These are phyloP conservation scores for Shargacucullia verbasci DNA, from an alignment of 2,888 invertebrate species.

Conservation along the genomic window DNA sequence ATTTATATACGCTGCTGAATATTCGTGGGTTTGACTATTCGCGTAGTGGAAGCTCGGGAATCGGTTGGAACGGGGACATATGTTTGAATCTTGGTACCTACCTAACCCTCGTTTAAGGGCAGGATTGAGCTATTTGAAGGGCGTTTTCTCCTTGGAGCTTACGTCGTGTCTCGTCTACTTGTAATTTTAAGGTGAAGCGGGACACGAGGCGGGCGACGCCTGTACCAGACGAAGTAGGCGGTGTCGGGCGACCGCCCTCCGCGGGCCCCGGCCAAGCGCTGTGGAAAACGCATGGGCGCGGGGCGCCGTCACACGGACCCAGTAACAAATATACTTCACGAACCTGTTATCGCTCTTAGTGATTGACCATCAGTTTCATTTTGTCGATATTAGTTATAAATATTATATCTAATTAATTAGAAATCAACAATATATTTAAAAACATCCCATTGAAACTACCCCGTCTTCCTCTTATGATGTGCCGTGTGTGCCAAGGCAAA, in stretches of 20 bases:
- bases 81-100: constrained; percentile 22
- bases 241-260: constrained; percentile 87
- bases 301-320: constrained; percentile 84
- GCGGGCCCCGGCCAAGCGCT: constrained; percentile 84
- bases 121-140: constrained; percentile 68
- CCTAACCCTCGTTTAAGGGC: constrained; percentile 52
- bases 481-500: not conserved
- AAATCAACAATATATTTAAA: constrained; percentile 10
- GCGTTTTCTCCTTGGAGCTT: constrained; percentile 74
- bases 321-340: constrained; percentile 86
- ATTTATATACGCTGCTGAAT: not conserved
- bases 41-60: constrained; percentile 33
- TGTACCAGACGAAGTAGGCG: constrained; percentile 89
- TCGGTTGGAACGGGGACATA: constrained; percentile 7
- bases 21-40: constrained; percentile 20
- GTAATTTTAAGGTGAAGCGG: constrained; percentile 81
- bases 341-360: constrained; percentile 80
- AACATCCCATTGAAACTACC: constrained; percentile 2
- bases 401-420: constrained; percentile 26
- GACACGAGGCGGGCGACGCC: constrained; percentile 86
- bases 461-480: not conserved
- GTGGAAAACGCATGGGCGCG: constrained; percentile 83
- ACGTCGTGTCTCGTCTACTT: constrained; percentile 66
- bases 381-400: constrained; percentile 65
- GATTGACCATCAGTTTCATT: constrained; percentile 66